Evolutionary conservation across 2,797 vertebrate genomes (phyloP).

Genomic region (Falco naumanni): DNA sequence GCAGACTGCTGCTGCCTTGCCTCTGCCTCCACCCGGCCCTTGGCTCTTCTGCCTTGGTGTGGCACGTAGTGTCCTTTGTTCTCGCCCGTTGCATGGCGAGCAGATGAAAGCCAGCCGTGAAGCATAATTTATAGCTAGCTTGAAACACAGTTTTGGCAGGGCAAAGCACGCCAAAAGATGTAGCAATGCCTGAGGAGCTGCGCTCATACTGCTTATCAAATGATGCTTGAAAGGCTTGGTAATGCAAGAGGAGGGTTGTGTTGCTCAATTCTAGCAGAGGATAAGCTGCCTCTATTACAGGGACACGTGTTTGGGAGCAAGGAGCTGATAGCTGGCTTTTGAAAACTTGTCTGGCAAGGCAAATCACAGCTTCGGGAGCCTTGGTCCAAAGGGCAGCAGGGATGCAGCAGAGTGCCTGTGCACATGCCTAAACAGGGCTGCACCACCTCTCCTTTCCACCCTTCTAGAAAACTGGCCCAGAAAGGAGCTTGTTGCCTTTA

Average conservation of each 20-base stretch:
- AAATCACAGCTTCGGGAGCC: background rate
- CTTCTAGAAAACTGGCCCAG: background rate
- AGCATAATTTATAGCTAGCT: constrained; percentile 48
- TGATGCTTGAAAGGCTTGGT: constrained; percentile 48
- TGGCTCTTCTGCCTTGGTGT: constrained; percentile 27
- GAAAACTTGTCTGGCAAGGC: background rate
- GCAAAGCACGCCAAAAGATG: constrained; percentile 60
- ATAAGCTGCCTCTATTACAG: constrained; percentile 24
- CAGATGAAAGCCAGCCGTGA: constrained; percentile 36
- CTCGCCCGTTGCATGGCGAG: background rate
- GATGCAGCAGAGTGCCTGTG: background rate
- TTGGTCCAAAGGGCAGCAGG: background rate
- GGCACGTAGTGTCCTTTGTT: constrained; percentile 31
- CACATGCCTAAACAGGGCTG: background rate
- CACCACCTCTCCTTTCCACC: background rate
- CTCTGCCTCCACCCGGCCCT: background rate
- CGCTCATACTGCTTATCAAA: constrained; percentile 57
- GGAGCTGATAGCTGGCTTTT: constrained; percentile 50
- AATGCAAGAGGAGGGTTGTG: constrained; percentile 39
- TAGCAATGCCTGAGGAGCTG: constrained; percentile 58
- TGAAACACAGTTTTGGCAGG: constrained; percentile 50
- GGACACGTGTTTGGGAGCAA: constrained; percentile 42
- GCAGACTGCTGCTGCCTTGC: background rate
- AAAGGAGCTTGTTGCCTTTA: background rate
- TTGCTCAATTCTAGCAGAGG: constrained; percentile 49